Evolutionary conservation across 2,888 invertebrate genomes (phyloP), one percentile per base, ranked within the genome.

Genomic region (Tyria jacobaeae): DNA sequence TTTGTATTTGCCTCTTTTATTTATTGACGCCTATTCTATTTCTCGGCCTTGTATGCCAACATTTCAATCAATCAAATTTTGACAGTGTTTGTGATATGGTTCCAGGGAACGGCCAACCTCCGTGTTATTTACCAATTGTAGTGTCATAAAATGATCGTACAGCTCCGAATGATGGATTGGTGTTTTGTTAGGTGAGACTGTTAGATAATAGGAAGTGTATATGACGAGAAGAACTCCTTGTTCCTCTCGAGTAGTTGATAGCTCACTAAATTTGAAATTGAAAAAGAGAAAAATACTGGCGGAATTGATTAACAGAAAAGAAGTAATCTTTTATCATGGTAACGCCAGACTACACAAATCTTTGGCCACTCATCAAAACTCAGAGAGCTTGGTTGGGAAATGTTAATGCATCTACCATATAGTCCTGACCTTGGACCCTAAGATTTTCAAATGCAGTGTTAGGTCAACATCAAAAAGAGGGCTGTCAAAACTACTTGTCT

Each of bases 11-110:
- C 48, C 55, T 49, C 50, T 56, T 62, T 68, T 68, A 67, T 69
- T 65, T 56, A 39, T 75, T 68, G 60, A 71, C 64, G 70, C 70
- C 67, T 68, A 57, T 64, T 64, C 65, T 57, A 64, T 72, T 71
- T 71, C 61, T 37, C 59, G 57, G 57, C 66, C 54, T 58, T 67
- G 64, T 66, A 41, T 64, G 55, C 60, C 51, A 57, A 60, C 62
- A 58, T 70, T 71, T 70, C 78, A 67, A 81, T 80, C 80, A 77
- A 79, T 81, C 78, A 78, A 71, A 70, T 47, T 62, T 64, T 69
- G 70, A 71, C 69, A 65, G 53, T 34, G 24, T 66, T 49, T 51
- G 34, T 60, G 37, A 63, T 69, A 78, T 62, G 35, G 68, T 7
- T 52, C 31, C 25, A 47, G 41, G n/a, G 66, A 50, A 55, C 53